Evolutionary conservation across 2,888 invertebrate species (phyloP), one percentile per base, ranked within the genome.

Genomic region (Scaptomyza caliginosa): DNA sequence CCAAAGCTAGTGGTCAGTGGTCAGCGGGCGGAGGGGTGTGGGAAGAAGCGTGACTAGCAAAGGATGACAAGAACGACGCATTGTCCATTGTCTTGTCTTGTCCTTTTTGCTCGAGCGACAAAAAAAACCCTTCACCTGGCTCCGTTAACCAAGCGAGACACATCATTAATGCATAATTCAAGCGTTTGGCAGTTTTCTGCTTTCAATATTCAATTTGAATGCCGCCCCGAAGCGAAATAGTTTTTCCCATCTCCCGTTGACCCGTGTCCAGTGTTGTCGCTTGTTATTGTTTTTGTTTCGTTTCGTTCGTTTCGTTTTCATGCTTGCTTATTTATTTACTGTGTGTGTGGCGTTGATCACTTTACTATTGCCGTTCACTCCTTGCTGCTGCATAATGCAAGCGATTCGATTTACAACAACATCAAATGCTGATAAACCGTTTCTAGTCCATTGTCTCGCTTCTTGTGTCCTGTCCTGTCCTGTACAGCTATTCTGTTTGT

Each of bases 91-190:
- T 82, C 79, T 66, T 65, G 55, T 50, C 54, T 56, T 67, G 66
- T 74, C 26, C 55, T 45, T 46, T 55, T 62, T 50, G 38, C 11
- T 11, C 7, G 24, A 19, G 40, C 11, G 51, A 52, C 16, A 34
- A 49, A 50, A 67, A 30, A 67, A 43, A 45, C 50, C 56, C 50
- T 43, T 42, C 55, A 59, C 45, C 56, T 39, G 40, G 21, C 57
- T 50, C 17, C 17, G 28, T 16, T 59, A 57, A 58, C 68, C 49
- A 56, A 74, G 82, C 59, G 72, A 73, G 70, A 73, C 70, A 81
- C 83, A 86, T 86, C 87, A 83, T 86, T 83, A 83, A 86, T 83
- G 87, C 87, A 83, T 86, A 86, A 83, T 83, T 83, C 79, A 83
- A 77, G 77, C 79, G 82, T 86, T 83, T 86, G 82, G 69, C 83